Evolutionary conservation across 2,888 invertebrate genomes (phyloP), one percentile per base, ranked within the genome.

Genomic region (Cinara cedri): DNA sequence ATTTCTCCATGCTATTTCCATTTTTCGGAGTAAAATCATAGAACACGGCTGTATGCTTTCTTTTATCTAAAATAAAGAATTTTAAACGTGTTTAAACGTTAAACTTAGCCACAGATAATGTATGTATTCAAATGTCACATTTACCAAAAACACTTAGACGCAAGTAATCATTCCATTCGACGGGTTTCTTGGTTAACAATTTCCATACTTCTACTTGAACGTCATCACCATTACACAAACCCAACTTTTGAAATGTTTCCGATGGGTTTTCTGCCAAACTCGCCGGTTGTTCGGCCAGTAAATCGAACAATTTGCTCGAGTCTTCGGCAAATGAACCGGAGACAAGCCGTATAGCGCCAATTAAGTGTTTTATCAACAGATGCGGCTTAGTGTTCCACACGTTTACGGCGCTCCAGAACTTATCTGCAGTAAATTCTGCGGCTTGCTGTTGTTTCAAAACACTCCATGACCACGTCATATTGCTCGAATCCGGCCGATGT

Each of bases 361-460:
- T 89, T 84, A 93, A 86, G 85, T 91, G 90, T 83, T 91, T 90
- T 85, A 93, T 93, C 9, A 92, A 86, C 80, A 92, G 88, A 85
- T 93, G 92, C 72, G 92, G 91, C 85, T 91, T 91, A 78, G 86
- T 87, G 81, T 91, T 85, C 84, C 91, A 89, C 82, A 93, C 88
- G 72, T 87, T 85, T 72, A 92, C 85, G 1, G 90, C 87, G 81
- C 88, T 87, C 91, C 70, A 78, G 70, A 70, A 78, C 13, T 51
- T 70, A 1, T 78, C 78, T 0, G 1, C 49, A 1, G 70, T 70
- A 49, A 78, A 51, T 21, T 78, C 68, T 0, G 3, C 13, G 13
- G 34, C 6, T 6, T 26, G 70, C 14, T 34, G n/a, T n/a, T 11
- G 49, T 42, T 78, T 78, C 4, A 78, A 8, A 51, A 21, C 60